Evolutionary conservation across 2,113 vertebrate species (phyloP), one percentile per base, ranked within the genome.

Genomic region (Felis chaus): DNA sequence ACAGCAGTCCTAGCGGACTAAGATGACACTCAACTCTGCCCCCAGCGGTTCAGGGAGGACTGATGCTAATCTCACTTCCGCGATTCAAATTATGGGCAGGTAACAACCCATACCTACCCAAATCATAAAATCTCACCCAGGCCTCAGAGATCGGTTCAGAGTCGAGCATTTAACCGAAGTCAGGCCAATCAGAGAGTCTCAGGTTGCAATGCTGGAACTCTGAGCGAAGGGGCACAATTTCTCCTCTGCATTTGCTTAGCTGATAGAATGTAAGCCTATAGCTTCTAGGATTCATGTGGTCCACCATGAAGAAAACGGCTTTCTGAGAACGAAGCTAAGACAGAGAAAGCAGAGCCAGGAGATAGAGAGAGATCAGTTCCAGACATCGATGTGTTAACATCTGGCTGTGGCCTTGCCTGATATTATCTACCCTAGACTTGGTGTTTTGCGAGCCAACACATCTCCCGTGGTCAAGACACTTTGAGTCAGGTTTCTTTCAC

Each of bases 151-250:
- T 1, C 68, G 29, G 18, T 63, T 87, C 63, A 36, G 29, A 5
- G 14, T 83, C 0, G 0, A 48, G 36, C 53, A 41, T 55, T 86
- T 9, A 16, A 45, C 27, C 7, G 27, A 19, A 33, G 11, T n/a
- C 11, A 45, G 18, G 25, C 6, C 87, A 55, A 73, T 41, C 68
- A 53, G 73, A 45, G 83, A 82, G 57, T 7, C 48, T 33, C 9
- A 2, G 21, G 4, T 9, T 65, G 14, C 0, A 0, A 1, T 3
- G 18, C 25, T 55, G 7, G 57, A 36, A 55, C 5, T 5, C 50
- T n/a, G 61, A 18, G 25, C 19, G 5, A 81, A 18, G 9, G 13
- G 41, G 25, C 0, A 11, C 0, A 13, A 29, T 31, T 29, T 27
- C 45, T 61, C 48, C 45, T 73, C 15, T 61, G 55, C 36, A 27